phyloP scores from a whole-genome alignment of 2,888 invertebrate species.

The Matsumyia berberina region DNA sequence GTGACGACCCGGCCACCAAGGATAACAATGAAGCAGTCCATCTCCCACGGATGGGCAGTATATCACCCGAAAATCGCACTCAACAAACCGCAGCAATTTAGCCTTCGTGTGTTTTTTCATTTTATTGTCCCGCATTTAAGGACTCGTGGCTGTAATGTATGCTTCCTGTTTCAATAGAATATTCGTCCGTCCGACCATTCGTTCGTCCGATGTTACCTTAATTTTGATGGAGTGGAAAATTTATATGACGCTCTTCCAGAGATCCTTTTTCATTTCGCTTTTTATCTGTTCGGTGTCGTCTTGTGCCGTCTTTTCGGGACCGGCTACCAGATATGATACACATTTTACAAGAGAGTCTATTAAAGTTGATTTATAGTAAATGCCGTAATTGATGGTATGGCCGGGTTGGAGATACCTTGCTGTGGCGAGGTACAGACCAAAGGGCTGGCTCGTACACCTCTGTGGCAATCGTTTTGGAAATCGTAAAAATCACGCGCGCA shows the following conservation, averaged over 20 bases:
- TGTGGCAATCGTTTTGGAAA: conserved; percentile 14
- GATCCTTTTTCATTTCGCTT: conserved; percentile 49
- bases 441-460: conserved; percentile 51
- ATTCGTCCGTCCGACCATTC: conserved; percentile 6
- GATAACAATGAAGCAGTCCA: conserved; percentile 59
- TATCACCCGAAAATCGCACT: conserved; percentile 65
- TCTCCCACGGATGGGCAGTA: conserved; percentile 64
- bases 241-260: conserved; percentile 50
- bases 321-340: conserved; percentile 55
- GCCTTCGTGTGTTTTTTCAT: conserved; percentile 23
- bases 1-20: conserved; percentile 35
- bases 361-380: conserved; percentile 70
- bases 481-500: conserved; percentile 54
- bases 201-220: conserved; percentile 48
- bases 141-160: conserved; percentile 48
- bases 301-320: conserved; percentile 58
- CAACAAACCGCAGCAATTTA: conserved; percentile 70
- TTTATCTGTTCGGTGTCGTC: conserved; percentile 60
- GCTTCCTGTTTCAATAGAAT: conserved; percentile 41
- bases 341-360: conserved; percentile 50
- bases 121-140: conserved; percentile 51
- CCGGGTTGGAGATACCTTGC: conserved; percentile 23
- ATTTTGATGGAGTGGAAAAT: conserved; percentile 44
- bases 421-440: conserved; percentile 5
- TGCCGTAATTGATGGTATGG: conserved; percentile 65